Base-by-base conservation (phyloP, 2,888 invertebrate genomes). In the Andrena fulva region DNA sequence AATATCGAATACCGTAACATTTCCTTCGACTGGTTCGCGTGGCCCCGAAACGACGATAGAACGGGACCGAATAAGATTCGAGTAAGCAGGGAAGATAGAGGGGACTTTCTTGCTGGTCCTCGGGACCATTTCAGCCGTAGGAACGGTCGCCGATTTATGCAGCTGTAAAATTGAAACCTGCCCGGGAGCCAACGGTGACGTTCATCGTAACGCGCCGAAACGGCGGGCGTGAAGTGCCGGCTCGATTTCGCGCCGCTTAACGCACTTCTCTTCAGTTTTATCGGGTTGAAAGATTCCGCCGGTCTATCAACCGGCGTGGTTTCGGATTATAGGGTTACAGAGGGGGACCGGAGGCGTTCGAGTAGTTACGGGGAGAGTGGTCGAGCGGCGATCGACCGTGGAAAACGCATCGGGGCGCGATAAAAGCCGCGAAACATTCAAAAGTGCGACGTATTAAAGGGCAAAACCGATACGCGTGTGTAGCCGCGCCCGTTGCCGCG, bases 341-440 rank as follows among this genome's bases (percentile, higher is more conserved):
- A 50, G 60, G 56, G 59, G 60, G 60, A 62, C 50, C 42, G 29
- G 56, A 52, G 31, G 48, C 63, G 66, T 77, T 69, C n/a, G 77
- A 73, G 63, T 67, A 73, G 79, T 56, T 74, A 71, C 62, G 42
- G 68, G 75, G 52, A 59, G 77, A 73, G 78, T 50, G 82, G 82
- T 78, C 78, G 64, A 80, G 73, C 31, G 80, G 70, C 81, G 85
- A 84, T 84, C 84, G 88, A 86, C 80, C 86, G 84, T 82, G 88
- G 80, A 87, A 87, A 87, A 87, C 82, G 84, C 86, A 87, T 79
- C 77, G 88, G 69, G 64, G 70, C 77, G 68, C 80, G 85, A 86
- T 87, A 87, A 87, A 87, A 87, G 88, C 84, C 78, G 79, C 82
- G 86, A 87, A 87, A 86, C 84, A 80, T 86, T 87, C 80, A 82